These are phyloP conservation scores for Podarcis muralis DNA, from an alignment of 2,113 vertebrate genomes.

Conservation along the genomic window DNA sequence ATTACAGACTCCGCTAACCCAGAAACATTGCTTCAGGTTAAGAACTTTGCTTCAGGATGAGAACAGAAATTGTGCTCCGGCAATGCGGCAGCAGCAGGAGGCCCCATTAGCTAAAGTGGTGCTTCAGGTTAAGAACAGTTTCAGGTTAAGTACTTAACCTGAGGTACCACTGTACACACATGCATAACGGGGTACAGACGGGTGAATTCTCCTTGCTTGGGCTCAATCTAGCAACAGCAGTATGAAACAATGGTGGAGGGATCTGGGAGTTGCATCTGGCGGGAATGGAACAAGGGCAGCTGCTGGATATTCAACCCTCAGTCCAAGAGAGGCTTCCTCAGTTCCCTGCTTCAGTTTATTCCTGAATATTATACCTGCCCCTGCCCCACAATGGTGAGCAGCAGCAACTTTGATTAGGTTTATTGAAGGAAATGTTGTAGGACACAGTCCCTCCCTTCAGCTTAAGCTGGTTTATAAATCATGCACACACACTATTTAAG, in stretches of 20 bases:
- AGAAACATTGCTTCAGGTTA: no score
- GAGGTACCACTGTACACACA: no score
- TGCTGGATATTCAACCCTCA: not conserved
- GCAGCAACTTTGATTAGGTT: not conserved
- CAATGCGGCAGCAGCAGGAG: no score
- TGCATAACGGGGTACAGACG: not conserved
- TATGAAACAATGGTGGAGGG: not conserved
- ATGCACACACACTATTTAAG: not conserved
- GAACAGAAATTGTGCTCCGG: no score
- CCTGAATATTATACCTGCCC: not conserved
- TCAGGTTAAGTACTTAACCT: no score
- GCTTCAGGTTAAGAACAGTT: no score
- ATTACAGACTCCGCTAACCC: no score
- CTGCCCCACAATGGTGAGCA: not conserved
- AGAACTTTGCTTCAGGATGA: no score
- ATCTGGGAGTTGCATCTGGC: not conserved
- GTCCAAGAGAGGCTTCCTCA: not conserved
- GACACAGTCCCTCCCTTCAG: not conserved
- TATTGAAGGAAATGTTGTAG: not conserved
- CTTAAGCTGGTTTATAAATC: not conserved
- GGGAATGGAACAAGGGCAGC: not conserved
- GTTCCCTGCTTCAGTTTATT: not conserved
- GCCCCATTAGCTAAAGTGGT: no score
- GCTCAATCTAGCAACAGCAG: not conserved
- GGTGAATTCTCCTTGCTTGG: not conserved